Percentiles rank a stretch among this genome's conserved stretches.
Conservation (phyloP, 2,888 invertebrate genomes). For the Tetranychus truncatus region DNA sequence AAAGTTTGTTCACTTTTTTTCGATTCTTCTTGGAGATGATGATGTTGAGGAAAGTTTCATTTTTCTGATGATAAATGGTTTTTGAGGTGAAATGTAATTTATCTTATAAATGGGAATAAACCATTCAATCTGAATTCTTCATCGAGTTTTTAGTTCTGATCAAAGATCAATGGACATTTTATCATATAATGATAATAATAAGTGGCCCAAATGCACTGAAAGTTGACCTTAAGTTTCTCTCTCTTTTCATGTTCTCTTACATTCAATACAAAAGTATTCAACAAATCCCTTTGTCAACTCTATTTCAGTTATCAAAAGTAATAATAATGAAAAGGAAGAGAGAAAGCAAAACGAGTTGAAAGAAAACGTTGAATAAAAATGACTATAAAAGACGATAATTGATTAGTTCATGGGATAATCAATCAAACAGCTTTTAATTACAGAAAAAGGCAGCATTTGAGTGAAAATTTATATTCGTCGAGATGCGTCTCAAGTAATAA, state of each 20-base stretch:
- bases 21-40: not conserved
- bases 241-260: too few relatives aligned
- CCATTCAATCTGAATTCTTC: not conserved
- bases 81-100: constrained; percentile 1
- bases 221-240: too few relatives aligned
- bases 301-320: too few relatives aligned
- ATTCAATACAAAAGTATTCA: not conserved
- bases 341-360: not conserved
- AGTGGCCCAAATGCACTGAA: not conserved
- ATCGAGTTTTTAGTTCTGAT: not conserved
- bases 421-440: too few relatives aligned
- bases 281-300: not conserved
- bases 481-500: too few relatives aligned
- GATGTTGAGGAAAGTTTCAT: not conserved
- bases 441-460: too few relatives aligned
- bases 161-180: not conserved
- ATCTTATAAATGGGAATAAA: not conserved
- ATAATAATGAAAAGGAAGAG: not conserved
- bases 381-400: not conserved
- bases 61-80: not conserved
- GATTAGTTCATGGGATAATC: not conserved
- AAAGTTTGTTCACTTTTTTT: not conserved
- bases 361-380: not conserved
- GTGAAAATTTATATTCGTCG: too few relatives aligned
- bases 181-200: not conserved